These are phyloP conservation scores for Porphyrio hochstetteri DNA, from an alignment of 2,113 vertebrate genomes.

Conservation along the genomic window DNA sequence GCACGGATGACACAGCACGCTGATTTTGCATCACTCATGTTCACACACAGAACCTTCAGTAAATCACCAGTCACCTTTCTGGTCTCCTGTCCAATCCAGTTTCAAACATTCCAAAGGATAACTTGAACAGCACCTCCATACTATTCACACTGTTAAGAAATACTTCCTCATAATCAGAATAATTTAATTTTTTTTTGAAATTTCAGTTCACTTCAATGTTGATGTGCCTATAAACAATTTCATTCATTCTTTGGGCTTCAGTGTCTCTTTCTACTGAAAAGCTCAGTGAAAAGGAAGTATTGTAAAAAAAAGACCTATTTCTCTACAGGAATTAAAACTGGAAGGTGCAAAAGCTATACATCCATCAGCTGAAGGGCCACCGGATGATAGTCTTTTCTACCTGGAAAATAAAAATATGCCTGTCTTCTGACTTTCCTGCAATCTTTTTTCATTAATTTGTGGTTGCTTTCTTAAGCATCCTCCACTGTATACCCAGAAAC, in stretches of 20 bases:
- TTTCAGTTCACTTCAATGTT: not conserved
- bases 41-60: not conserved
- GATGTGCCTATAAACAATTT: not conserved
- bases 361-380: not conserved
- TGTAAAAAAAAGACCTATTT: not conserved
- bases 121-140: not conserved
- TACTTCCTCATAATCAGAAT: not conserved
- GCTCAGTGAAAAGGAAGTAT: not conserved
- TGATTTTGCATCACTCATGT: fast-evolving
- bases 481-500: not conserved
- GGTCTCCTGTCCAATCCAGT: not conserved
- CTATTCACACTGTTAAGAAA: not conserved
- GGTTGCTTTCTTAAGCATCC: not conserved
- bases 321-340: not conserved
- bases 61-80: not conserved
- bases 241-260: not conserved
- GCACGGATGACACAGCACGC: fast-evolving
- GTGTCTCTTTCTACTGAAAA: not conserved
- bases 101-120: not conserved
- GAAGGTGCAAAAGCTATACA: not conserved
- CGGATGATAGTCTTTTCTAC: not conserved
- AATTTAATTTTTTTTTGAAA: not conserved
- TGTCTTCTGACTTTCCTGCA: not conserved
- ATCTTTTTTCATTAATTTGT: not conserved
- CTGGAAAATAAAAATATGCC: not conserved